phyloP scores from a whole-genome alignment of 2,113 vertebrate species.

The Microcebus jonahi region DNA sequence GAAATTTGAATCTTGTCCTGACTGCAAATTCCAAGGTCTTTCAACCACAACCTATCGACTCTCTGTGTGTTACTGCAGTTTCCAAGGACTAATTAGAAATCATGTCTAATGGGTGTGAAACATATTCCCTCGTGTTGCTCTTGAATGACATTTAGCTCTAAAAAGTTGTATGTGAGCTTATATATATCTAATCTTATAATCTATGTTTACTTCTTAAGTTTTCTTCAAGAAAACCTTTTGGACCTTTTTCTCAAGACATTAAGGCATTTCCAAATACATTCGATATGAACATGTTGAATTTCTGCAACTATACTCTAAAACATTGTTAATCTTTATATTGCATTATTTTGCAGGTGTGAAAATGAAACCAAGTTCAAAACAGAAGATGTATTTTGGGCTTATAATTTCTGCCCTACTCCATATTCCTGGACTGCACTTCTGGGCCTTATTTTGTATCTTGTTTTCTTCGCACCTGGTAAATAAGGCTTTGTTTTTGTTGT shows the following conservation, averaged over 20 bases:
- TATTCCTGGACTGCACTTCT: constrained; percentile 95
- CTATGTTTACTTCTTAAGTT: not conserved
- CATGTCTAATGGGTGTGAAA: not conserved
- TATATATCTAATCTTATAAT: not conserved
- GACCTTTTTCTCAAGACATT: not conserved
- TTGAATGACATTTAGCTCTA: not conserved
- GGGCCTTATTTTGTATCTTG: constrained; percentile 94
- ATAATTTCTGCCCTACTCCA: constrained; percentile 97
- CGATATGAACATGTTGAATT: not conserved
- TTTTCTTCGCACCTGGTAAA: constrained; percentile 96
- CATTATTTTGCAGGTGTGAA: constrained; percentile 90
- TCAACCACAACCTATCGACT: not conserved
- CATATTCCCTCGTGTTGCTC: not conserved
- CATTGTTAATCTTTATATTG: not conserved
- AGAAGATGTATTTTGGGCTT: constrained; percentile 93
- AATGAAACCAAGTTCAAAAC: constrained; percentile 90
- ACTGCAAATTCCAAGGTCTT: not conserved
- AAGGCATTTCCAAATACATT: not conserved
- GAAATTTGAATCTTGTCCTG: not conserved
- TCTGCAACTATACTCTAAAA: not conserved
- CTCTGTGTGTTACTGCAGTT: not conserved
- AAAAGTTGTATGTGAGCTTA: not conserved
- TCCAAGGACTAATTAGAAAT: not conserved
- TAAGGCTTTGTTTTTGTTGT: not conserved
- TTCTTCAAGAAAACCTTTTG: not conserved